Base-by-base conservation (phyloP, 1,140 invertebrate species). In the Tetramorium simillimum region DNA sequence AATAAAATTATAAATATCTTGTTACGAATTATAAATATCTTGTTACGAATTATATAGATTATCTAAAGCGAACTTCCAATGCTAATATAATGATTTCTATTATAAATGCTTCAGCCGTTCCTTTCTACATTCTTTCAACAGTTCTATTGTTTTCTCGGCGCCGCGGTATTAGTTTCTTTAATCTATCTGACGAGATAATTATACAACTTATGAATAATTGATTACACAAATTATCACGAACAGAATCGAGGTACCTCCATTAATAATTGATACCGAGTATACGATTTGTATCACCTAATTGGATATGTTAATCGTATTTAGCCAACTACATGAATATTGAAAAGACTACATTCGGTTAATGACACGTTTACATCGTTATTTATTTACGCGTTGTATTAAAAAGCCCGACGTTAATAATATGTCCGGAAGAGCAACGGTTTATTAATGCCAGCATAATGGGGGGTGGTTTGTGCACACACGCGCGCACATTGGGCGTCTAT, bases 301-400 rank as follows among this genome's bases (percentile, higher is more conserved):
- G 80, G 53, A 73, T 75, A 84, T 84, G 80, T 60, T 84, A 84
- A 84, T 84, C 69, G 80, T 84, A 84, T 84, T 84, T 84, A 75
- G 67, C 51, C 40, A 56, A 84, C 51, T 62, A 16, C 28, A 73
- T 84, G 53, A 84, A 84, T 84, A 84, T 84, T 84, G 56, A 73
- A 84, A 84, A 75, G 69, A 75, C 24, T 62, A 49, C 18, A 60
- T 28, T 75, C 80, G 24, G 40, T 60, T 84, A 84, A 84, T 84
- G 53, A 84, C 80, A 73, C 80, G 28, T 84, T 84, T 84, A 84
- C 80, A 75, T 75, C 40, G 28, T 84, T 62, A 75, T 84, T 84
- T 73, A 75, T 82, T 84, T 75, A 73, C 18, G 28, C 4, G 53
- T 75, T 46, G 40, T 60, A 84, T 84, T 73, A 84, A 84, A 84